These are phyloP conservation scores for Microctonus brassicae DNA, from an alignment of 2,888 invertebrate species.

Conservation along the genomic window DNA sequence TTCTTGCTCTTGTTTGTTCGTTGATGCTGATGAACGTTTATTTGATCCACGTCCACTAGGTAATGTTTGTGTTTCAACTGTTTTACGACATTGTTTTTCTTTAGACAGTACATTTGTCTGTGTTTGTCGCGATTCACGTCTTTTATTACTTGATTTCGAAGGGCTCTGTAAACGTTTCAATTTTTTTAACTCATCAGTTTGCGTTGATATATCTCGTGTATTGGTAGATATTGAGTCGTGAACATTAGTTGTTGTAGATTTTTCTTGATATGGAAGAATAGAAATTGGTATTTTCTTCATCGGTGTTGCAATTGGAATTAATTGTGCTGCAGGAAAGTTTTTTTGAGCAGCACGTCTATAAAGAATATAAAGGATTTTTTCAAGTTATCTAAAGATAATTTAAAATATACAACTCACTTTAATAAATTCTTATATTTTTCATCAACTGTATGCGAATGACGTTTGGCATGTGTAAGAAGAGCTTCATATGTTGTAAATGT, in stretches of 20 bases:
- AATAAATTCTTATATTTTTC: slow-evolving; percentile 60
- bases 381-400: slow-evolving; percentile 15
- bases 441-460: slow-evolving; percentile 60
- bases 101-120: slow-evolving; percentile 57
- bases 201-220: slow-evolving; percentile 56
- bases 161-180: slow-evolving; percentile 49
- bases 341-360: slow-evolving; percentile 47
- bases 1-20: slow-evolving; percentile 25
- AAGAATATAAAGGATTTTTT: slow-evolving; percentile 18
- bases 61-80: slow-evolving; percentile 63
- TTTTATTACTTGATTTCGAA: slow-evolving; percentile 47
- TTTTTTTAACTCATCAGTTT: slow-evolving; percentile 61
- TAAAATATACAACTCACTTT: slow-evolving; percentile 48
- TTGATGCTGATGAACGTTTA: slow-evolving; percentile 36
- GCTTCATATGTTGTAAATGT: slow-evolving; percentile 67
- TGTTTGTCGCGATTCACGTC: slow-evolving; percentile 62
- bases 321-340: background rate
- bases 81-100: slow-evolving; percentile 54
- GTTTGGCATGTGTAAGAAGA: slow-evolving; percentile 67
- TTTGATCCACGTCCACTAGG: slow-evolving; percentile 34
- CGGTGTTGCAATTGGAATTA: background rate
- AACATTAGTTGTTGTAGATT: slow-evolving; percentile 29
- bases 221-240: slow-evolving; percentile 42
- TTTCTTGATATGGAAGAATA: slow-evolving; percentile 49
- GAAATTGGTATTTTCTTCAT: slow-evolving; percentile 43